Conservation (phyloP, 1,140 invertebrate genomes). For the Acromyrmex heyeri region DNA sequence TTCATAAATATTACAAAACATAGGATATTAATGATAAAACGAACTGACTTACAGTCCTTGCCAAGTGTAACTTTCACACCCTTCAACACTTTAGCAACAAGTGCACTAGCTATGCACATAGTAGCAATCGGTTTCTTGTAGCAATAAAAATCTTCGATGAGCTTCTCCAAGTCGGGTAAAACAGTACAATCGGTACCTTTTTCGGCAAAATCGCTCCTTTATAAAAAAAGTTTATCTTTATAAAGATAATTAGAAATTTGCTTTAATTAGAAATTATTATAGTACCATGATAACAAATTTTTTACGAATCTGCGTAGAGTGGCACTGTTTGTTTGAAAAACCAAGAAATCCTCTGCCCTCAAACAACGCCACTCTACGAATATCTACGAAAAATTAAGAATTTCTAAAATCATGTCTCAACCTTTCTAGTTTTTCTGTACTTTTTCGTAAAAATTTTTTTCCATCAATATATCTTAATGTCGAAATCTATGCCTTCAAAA, state of each 20-base stretch:
- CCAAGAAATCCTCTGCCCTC: no score
- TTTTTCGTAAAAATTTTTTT: no score
- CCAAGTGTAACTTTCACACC: conserved; percentile 88
- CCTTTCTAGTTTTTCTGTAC: no score
- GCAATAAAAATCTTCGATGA: conserved; percentile 88
- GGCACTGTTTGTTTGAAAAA: no score
- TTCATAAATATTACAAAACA: background rate
- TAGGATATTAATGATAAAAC: background rate
- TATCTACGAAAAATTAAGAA: no score
- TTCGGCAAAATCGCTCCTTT: conserved; percentile 88
- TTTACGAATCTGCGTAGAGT: no score
- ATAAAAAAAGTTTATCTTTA: conserved; percentile 46
- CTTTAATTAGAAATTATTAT: background rate
- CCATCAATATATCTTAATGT: background rate
- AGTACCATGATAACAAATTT: no score
- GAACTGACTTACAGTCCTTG: conserved; percentile 79
- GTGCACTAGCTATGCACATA: conserved; percentile 88
- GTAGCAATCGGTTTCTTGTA: conserved; percentile 88
- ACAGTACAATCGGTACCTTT: conserved; percentile 87
- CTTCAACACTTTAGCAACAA: conserved; percentile 87
- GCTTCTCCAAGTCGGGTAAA: conserved; percentile 85
- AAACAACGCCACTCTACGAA: no score
- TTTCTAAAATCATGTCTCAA: no score
- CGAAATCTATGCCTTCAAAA: conserved; percentile 7
- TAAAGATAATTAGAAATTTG: background rate